These are phyloP conservation scores for Craterocephalus amniculus DNA, from an alignment of 2,797 vertebrate genomes.

Conservation along the genomic window DNA sequence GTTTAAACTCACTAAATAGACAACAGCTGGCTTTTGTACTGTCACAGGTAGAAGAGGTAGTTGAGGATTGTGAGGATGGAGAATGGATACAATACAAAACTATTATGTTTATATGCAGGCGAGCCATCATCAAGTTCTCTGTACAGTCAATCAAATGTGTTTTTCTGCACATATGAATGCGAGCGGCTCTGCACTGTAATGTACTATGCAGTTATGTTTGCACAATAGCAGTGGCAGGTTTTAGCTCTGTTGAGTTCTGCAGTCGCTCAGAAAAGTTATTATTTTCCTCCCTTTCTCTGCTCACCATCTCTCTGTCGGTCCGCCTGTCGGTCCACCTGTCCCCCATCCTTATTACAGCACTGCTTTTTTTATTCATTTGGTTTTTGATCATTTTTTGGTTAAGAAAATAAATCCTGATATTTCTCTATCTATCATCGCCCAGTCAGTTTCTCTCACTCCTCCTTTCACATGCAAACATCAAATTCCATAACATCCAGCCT, in stretches of 20 bases:
- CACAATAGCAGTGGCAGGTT: not conserved
- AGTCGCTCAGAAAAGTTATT: constrained; percentile 50
- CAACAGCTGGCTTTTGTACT: constrained; percentile 11
- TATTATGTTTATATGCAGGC: not conserved
- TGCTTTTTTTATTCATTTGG: constrained; percentile 21
- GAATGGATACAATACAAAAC: not conserved
- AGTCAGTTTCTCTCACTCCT: constrained; percentile 43
- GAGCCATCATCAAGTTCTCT: not conserved
- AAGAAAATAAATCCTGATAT: constrained; percentile 58
- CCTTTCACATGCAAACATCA: constrained; percentile 27
- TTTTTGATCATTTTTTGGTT: constrained; percentile 55
- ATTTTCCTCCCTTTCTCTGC: constrained; percentile 17
- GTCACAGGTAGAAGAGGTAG: constrained; percentile 33
- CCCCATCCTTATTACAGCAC: constrained; percentile 50
- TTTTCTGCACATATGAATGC: constrained; percentile 5
- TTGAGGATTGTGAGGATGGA: constrained; percentile 12
- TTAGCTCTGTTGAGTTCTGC: constrained; percentile 38
- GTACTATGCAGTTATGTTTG: constrained; percentile 1
- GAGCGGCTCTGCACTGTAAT: constrained; percentile 14
- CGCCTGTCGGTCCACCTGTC: constrained; percentile 38
- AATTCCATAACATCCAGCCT: constrained; percentile 55
- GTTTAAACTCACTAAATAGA: not conserved
- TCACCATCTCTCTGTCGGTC: too few species aligned
- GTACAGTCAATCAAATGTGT: not conserved
- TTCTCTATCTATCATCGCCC: constrained; percentile 57